Base-by-base conservation (phyloP, 2,113 vertebrate genomes). In the Nerophis ophidion region DNA sequence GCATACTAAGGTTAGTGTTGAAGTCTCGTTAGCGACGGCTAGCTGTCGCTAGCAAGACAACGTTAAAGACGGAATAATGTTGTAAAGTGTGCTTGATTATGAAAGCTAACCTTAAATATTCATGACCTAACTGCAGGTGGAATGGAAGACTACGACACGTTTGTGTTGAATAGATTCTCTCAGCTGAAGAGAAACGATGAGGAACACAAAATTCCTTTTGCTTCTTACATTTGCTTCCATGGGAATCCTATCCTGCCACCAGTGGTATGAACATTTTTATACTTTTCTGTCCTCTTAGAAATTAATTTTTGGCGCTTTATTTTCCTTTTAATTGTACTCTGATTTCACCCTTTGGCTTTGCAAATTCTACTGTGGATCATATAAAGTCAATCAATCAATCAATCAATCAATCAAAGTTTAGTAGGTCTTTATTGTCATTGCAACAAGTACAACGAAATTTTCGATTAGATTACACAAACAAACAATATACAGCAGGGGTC, bases 81-180 rank as follows among this genome's bases (percentile, higher is more conserved):
- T 13, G 7, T 57, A 38, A 12, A 8, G 14, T 59, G 45, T 14
- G 17, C 8, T 38, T 19, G 5, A 16, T 8, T 4, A 26, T 26
- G 26, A 26, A 26, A 4, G 26, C 26, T 26, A 26, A 26, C 26
- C 26, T 4, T 26, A 4, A 26, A 33, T 13, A 7, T 53, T 9
- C 2, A 16, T 11, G 13, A 1, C 7, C 7, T 14, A 13, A 10
- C 3, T 68, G n/a, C 66, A 3, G 16, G 75, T 80, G 64, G 47
- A 8, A 90, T 90, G 88, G 89, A 91, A 63, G 78, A 78, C 57
- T 91, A 88, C 65, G 81, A 86, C 7, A 45, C 44, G 33, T 91
- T 91, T 70, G 81, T 82, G n/a, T 73, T 69, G 57, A 69, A 40
- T 56, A 57, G 52, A n/a, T 54, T 80, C 11, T 71, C 57, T 19